Conservation (phyloP, 2,888 invertebrate genomes). For the Standfussiana lucernea region DNA sequence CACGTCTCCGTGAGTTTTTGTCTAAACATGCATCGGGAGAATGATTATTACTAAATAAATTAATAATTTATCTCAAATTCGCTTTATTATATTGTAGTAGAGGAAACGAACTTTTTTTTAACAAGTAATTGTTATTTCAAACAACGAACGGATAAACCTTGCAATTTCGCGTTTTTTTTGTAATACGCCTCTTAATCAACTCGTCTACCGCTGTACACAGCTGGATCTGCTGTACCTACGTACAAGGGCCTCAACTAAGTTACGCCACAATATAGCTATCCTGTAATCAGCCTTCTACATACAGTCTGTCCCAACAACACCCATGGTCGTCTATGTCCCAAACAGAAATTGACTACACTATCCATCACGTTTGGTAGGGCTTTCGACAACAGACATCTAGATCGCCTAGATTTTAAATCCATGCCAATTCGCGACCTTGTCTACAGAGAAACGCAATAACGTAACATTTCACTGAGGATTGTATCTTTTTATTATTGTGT, state of each 20-base stretch:
- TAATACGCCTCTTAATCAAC: too few species aligned
- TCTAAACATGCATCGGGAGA: too few species aligned
- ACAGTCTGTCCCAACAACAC: not conserved
- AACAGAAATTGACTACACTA: not conserved
- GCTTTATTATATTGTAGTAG: too few species aligned
- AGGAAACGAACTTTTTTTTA: too few species aligned
- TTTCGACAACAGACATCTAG: not conserved
- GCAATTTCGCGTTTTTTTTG: too few species aligned
- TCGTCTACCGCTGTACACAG: too few species aligned
- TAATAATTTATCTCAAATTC: too few species aligned
- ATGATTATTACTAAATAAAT: too few species aligned
- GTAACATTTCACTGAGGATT: conserved; percentile 6
- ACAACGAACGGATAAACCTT: too few species aligned
- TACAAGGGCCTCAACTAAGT: not conserved
- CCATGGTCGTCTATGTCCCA: not conserved
- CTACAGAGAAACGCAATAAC: conserved; percentile 8
- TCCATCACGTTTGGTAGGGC: not conserved
- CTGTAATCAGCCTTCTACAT: not conserved
- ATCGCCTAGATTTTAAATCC: not conserved
- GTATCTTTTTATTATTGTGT: conserved; percentile 44
- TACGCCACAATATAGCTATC: not conserved
- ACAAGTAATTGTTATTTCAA: too few species aligned
- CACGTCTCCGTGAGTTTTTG: too few species aligned
- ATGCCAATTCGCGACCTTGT: conserved; percentile 5
- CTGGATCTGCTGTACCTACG: not conserved